phyloP scores from a whole-genome alignment of 2,888 invertebrate genomes.

The Megamerina dolium region DNA sequence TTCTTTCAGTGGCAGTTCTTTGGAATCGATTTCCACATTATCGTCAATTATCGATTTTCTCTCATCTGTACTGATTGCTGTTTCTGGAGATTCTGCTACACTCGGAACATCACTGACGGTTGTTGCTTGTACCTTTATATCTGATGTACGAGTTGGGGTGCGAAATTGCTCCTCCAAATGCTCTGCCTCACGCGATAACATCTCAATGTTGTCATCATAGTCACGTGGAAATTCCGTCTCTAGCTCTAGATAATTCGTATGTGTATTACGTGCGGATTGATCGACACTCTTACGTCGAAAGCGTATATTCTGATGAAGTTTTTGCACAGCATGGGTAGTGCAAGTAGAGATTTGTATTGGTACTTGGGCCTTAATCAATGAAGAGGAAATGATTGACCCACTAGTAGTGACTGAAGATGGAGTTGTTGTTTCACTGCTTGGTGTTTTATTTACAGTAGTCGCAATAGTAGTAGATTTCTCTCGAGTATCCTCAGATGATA shows the following conservation, averaged over 20 bases:
- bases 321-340: slow-evolving; percentile 24
- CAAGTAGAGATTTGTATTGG: slow-evolving; percentile 10
- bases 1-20: too few relatives aligned
- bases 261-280: slow-evolving; percentile 37
- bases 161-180: slow-evolving; percentile 49
- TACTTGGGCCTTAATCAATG: neutral
- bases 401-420: slow-evolving; percentile 8
- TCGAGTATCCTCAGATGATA: slow-evolving; percentile 29
- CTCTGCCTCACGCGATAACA: slow-evolving; percentile 48
- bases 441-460: neutral
- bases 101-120: slow-evolving; percentile 5
- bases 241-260: slow-evolving; percentile 41
- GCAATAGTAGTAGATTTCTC: slow-evolving; percentile 23
- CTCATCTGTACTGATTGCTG: neutral
- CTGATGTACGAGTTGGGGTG: slow-evolving; percentile 22
- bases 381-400: slow-evolving; percentile 13
- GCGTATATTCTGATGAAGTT: slow-evolving; percentile 39
- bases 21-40: slow-evolving; percentile 1
- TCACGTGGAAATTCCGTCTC: slow-evolving; percentile 50
- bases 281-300: slow-evolving; percentile 48
- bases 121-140: slow-evolving; percentile 9
- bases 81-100: too few relatives aligned
- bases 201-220: slow-evolving; percentile 50
- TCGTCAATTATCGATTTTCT: neutral
- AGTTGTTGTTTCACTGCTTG: neutral